Base-by-base conservation (phyloP, 2,888 invertebrate species). In the Caenorhabditis sp. region DNA sequence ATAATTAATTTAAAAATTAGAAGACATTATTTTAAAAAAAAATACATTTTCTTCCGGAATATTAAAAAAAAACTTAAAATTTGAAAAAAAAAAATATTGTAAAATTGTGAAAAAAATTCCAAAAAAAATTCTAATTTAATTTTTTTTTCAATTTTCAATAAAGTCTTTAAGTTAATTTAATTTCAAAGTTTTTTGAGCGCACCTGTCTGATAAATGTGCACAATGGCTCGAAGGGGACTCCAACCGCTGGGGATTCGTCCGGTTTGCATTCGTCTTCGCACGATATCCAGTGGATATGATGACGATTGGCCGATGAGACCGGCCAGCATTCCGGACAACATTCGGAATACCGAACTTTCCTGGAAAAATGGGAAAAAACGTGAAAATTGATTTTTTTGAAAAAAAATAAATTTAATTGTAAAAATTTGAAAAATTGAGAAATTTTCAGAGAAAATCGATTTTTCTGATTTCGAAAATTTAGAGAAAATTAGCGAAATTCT, bases 211-310 rank as follows among this genome's bases (percentile, higher is more conserved):
- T 72, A 84, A 60, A 86, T 76, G 40, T 76, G 80, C n/a, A 76
- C 35, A 2, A 86, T 40, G 15, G 83, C 70, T 62, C 77, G 24
- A 13, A 83, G 40, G 5, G 82, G 83, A n/a, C 83, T 68, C 37
- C 96, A 92, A 47, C 99, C 98, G 92, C 98, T 98, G 15, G 88
- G 89, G 11, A 89, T 83, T 67, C 86, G 65, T 28, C 89, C 90
- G 1, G 91, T 91, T 76, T 91, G 91, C 91, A 91, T 91, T 72
- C 92, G 61, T 79, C 95, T 93, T 15, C 96, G 93, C 82, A 98
- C 96, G 93, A 97, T 97, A 93, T 97, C 97, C 77, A 99, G 94
- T 13, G 99, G 99, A 93, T 99, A 99, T 83, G 97, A 97, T 28
- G 96, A 95, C 0, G 96, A 95, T 94, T 99, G 99, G 0, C 97